Conservation (phyloP, 2,797 vertebrate genomes). For the Tauraco hartlaubi region DNA sequence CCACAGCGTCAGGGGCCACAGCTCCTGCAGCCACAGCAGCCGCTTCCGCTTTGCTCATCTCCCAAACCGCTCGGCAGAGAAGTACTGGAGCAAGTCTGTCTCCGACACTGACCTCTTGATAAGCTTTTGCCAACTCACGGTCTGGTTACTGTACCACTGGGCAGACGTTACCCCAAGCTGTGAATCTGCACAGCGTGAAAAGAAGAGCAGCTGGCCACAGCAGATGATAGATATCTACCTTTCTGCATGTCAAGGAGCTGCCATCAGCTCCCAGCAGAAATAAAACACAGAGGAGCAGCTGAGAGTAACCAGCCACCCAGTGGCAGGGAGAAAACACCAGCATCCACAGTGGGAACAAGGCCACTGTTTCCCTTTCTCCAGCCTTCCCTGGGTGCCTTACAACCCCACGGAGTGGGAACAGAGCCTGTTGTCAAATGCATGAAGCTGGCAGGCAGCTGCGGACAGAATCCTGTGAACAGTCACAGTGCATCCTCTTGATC, state of each 20-base stretch:
- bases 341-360: neutral
- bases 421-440: neutral
- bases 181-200: neutral
- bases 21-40: neutral
- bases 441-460: neutral
- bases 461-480: neutral
- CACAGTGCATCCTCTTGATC: neutral
- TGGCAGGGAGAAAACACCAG: neutral
- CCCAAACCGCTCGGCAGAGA: neutral
- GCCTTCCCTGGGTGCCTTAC: neutral
- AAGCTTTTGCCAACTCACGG: constrained; percentile 41
- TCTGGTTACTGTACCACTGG: neutral
- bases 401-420: neutral
- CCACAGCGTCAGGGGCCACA: neutral
- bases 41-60: neutral
- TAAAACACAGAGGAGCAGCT: neutral
- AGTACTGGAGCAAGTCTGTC: neutral
- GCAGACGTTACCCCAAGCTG: constrained; percentile 41
- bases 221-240: constrained; percentile 63
- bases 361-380: neutral
- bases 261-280: constrained; percentile 32
- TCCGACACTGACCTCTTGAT: neutral
- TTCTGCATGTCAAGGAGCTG: constrained; percentile 30
- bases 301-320: neutral
- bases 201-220: constrained; percentile 61